Conservation (phyloP, 2,797 vertebrate genomes). For the Anguilla marmorata region DNA sequence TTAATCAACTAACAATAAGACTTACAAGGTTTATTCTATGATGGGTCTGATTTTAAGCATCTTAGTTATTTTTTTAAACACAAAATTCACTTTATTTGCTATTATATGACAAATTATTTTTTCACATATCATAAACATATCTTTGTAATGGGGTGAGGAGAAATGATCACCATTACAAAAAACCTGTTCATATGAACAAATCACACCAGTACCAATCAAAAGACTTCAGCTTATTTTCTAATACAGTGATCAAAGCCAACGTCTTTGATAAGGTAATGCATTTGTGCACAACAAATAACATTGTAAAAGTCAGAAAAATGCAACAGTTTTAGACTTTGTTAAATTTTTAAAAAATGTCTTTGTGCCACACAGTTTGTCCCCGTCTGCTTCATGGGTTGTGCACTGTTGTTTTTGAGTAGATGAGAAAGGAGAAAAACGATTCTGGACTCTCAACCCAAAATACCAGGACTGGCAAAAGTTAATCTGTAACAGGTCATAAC, state of each 20-base stretch:
- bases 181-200: not conserved
- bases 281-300: not conserved
- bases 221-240: too few relatives aligned
- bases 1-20: not conserved
- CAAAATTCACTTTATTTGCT: not conserved
- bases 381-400: not conserved
- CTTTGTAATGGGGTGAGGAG: not conserved
- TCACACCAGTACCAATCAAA: not conserved
- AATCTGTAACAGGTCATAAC: not conserved
- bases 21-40: slow-evolving; percentile 37
- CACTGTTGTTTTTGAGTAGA: not conserved
- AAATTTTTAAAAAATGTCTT: too few relatives aligned
- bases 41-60: slow-evolving; percentile 2
- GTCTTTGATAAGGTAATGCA: not conserved
- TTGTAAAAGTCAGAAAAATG: not conserved
- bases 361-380: not conserved
- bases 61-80: not conserved
- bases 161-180: not conserved
- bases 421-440: not conserved
- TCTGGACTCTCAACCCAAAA: not conserved
- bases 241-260: too few relatives aligned
- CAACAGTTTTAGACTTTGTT: not conserved
- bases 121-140: not conserved
- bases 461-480: not conserved
- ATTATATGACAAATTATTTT: not conserved